Evolutionary conservation across 1,140 invertebrate species (phyloP).

Genomic region (Eumaeus atala): DNA sequence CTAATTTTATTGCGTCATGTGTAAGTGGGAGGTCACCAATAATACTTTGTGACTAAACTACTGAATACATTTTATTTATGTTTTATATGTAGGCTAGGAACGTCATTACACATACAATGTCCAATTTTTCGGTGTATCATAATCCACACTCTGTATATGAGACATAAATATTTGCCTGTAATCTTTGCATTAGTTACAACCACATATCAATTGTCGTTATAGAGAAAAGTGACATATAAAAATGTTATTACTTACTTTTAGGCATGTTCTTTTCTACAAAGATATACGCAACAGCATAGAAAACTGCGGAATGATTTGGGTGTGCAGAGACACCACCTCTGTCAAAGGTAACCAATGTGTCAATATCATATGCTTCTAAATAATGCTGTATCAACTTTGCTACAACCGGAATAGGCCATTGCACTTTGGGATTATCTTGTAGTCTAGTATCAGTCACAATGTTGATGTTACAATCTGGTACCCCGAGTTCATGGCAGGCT

Average conservation of each 20-base stretch:
- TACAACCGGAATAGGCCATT: conserved; percentile 85
- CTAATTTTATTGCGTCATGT: no score
- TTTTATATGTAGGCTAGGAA: no score
- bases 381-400: conserved; percentile 82
- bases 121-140: no score
- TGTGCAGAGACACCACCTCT: conserved; percentile 91
- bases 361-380: conserved; percentile 83
- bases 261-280: conserved; percentile 84
- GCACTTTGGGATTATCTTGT: conserved; percentile 82
- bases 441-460: conserved; percentile 82
- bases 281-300: conserved; percentile 84
- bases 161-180: no score
- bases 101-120: no score
- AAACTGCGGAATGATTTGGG: conserved; percentile 90
- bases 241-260: conserved; percentile 47
- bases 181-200: no score
- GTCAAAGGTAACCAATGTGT: conserved; percentile 94
- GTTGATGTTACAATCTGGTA: conserved; percentile 83
- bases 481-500: conserved; percentile 85
- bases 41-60: no score
- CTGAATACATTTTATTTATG: no score
- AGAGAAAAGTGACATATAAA: not conserved
- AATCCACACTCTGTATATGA: no score
- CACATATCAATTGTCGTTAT: no score
- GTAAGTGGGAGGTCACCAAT: no score